phyloP scores from a whole-genome alignment of 1,140 invertebrate genomes.

The Vollenhovia emeryi region DNA sequence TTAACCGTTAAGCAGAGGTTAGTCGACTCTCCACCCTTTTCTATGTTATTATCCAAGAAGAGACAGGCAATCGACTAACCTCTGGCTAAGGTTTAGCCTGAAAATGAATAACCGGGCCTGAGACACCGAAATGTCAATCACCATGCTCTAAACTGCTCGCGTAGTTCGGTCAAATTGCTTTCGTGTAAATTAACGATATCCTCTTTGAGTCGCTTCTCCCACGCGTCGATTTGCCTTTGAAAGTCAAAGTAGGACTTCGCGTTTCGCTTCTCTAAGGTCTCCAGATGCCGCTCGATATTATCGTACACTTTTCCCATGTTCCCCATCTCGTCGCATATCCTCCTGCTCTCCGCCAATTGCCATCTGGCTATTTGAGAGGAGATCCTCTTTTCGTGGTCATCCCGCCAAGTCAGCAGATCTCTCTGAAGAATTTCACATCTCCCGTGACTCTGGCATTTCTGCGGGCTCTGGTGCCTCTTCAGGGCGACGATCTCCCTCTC shows the following conservation, averaged over 20 bases:
- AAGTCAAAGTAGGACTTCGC: constrained; percentile 68
- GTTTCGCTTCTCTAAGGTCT: constrained; percentile 66
- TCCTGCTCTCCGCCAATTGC: constrained; percentile 61
- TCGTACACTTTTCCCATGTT: constrained; percentile 62
- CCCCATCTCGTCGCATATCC: constrained; percentile 55
- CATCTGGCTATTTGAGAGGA: constrained; percentile 58
- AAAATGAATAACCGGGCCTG: too few relatives aligned
- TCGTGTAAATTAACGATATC: constrained; percentile 64
- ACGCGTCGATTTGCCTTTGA: constrained; percentile 70
- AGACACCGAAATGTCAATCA: neutral
- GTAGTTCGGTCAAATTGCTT: constrained; percentile 56
- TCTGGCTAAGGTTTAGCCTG: too few relatives aligned
- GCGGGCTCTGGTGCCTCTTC: constrained; percentile 60
- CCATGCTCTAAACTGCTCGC: constrained; percentile 56
- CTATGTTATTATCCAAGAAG: too few relatives aligned
- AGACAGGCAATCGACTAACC: too few relatives aligned
- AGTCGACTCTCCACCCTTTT: too few relatives aligned
- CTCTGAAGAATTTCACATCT: constrained; percentile 50
- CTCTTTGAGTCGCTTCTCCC: constrained; percentile 63
- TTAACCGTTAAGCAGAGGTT: too few relatives aligned
- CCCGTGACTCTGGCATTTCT: constrained; percentile 53
- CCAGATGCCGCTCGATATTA: constrained; percentile 66
- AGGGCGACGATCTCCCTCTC: constrained; percentile 59
- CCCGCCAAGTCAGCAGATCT: constrained; percentile 63
- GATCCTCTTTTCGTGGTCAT: constrained; percentile 61